Evolutionary conservation across 2,888 invertebrate species (phyloP).

Genomic region (Aleiodes testaceus): DNA sequence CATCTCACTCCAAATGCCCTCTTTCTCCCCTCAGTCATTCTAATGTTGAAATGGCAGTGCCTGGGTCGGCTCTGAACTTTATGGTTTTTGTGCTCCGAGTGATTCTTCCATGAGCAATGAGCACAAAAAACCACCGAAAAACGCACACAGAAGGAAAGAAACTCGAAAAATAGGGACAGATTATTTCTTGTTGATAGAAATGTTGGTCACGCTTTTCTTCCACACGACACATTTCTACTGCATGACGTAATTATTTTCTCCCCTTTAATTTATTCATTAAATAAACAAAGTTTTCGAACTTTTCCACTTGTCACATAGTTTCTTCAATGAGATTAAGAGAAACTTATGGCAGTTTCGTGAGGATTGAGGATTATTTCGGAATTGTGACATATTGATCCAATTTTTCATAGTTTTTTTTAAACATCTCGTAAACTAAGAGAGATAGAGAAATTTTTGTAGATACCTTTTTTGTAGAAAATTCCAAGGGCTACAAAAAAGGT

Average conservation of each 20-base stretch:
- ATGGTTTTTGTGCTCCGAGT: constrained; percentile 8
- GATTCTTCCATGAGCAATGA: constrained; percentile 4
- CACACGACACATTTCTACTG: constrained; percentile 13
- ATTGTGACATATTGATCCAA: too few relatives aligned
- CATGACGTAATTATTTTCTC: neutral
- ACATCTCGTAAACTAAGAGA: too few relatives aligned
- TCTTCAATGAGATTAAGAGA: too few relatives aligned
- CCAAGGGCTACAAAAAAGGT: too few relatives aligned
- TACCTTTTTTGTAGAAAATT: too few relatives aligned
- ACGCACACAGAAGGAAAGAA: neutral
- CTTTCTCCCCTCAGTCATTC: constrained; percentile 3
- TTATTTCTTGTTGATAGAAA: neutral
- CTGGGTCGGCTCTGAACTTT: constrained; percentile 18
- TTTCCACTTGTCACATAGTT: too few relatives aligned
- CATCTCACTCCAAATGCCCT: constrained; percentile 16
- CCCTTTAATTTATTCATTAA: too few relatives aligned
- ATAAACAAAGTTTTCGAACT: too few relatives aligned
- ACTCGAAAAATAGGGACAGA: neutral
- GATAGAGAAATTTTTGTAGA: too few relatives aligned
- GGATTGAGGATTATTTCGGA: too few relatives aligned
- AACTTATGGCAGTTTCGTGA: too few relatives aligned
- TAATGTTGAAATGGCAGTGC: constrained; percentile 18
- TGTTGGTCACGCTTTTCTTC: constrained; percentile 3
- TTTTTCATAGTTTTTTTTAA: too few relatives aligned
- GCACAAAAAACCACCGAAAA: neutral